phyloP scores from a whole-genome alignment of 2,797 vertebrate genomes.

The Bradypus variegatus region DNA sequence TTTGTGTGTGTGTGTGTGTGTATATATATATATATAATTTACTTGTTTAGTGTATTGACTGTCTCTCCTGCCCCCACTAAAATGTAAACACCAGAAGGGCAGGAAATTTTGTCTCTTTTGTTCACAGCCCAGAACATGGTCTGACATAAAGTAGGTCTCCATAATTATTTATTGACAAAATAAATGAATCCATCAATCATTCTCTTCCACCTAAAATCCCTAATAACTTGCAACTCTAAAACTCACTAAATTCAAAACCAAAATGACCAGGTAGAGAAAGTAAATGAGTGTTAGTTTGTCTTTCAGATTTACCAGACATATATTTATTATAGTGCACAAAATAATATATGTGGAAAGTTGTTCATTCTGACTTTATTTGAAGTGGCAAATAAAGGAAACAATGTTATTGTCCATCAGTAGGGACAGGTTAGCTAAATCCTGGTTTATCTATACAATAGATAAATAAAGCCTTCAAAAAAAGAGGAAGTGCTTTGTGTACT shows the following conservation, averaged over 20 bases:
- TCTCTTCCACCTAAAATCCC: not conserved
- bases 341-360: not conserved
- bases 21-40: not conserved
- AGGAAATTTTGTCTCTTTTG: not conserved
- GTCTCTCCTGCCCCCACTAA: not conserved
- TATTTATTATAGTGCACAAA: not conserved
- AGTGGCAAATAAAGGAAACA: not conserved
- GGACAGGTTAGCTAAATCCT: not conserved
- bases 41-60: not conserved
- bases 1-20: no score
- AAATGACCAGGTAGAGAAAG: not conserved
- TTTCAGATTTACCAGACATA: not conserved
- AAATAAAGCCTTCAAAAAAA: not conserved
- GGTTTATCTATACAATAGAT: not conserved
- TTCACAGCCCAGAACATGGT: not conserved
- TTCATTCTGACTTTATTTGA: not conserved
- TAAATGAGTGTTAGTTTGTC: not conserved
- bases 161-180: not conserved
- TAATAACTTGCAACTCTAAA: not conserved
- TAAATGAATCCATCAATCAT: not conserved
- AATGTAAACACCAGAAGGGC: not conserved
- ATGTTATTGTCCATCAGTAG: not conserved
- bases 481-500: not conserved
- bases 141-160: not conserved
- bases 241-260: not conserved